A percentile compares a stretch with the other conserved stretches of the same genome.
Conservation (phyloP, 2,113 vertebrate genomes). For the Syngnathus typhle region DNA sequence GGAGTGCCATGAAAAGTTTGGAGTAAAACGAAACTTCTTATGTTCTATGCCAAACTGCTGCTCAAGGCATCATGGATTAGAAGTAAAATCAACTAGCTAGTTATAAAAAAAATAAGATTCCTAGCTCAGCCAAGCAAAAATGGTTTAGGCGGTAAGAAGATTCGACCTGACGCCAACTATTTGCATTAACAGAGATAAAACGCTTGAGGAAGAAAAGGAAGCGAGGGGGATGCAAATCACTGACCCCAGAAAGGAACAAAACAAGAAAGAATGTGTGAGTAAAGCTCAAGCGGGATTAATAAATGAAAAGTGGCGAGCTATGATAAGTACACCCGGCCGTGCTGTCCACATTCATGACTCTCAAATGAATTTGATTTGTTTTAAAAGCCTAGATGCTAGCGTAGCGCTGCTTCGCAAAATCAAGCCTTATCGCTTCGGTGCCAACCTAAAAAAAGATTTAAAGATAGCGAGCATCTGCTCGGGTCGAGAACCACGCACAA, state of each 20-base stretch:
- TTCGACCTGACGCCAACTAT: no score
- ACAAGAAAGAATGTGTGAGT: neutral
- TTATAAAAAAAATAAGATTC: no score
- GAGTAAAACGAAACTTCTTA: no score
- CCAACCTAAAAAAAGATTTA: neutral
- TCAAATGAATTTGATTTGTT: neutral
- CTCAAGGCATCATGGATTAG: no score
- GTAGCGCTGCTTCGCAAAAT: neutral
- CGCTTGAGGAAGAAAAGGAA: neutral
- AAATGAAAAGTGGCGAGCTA: neutral
- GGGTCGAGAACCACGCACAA: neutral
- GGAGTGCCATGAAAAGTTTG: neutral
- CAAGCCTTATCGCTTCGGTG: neutral
- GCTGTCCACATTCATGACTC: neutral
- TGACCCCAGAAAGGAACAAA: neutral
- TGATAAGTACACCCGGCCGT: neutral
- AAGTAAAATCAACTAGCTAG: no score
- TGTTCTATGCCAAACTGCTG: no score
- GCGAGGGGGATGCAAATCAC: neutral
- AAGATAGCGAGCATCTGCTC: constrained; percentile 1
- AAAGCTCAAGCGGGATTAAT: neutral
- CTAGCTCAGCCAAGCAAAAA: no score
- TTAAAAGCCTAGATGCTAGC: neutral
- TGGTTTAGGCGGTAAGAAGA: no score
- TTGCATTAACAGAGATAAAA: neutral